Conservation (phyloP, 1,140 invertebrate species). For the Brachionus rotundiformis region DNA sequence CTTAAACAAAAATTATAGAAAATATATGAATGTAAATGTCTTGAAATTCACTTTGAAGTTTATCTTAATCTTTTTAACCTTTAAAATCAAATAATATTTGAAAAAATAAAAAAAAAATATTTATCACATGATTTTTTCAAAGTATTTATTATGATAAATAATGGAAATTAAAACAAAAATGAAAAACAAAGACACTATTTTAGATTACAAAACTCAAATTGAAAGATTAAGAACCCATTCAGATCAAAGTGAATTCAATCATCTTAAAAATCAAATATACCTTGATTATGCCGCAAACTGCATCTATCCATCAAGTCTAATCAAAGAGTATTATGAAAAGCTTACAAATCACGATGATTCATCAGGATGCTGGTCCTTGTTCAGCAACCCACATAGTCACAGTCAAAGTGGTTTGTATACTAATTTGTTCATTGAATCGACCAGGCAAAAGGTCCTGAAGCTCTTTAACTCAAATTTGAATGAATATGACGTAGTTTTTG, state of each 20-base stretch:
- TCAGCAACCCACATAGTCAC: slow-evolving; percentile 82
- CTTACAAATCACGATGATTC: slow-evolving; percentile 64
- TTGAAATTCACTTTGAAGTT: too few relatives aligned
- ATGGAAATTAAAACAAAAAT: background rate
- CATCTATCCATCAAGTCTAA: slow-evolving; percentile 76
- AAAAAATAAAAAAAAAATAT: too few relatives aligned
- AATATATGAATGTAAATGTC: too few relatives aligned
- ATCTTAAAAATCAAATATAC: slow-evolving; percentile 69
- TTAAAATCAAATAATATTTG: too few relatives aligned
- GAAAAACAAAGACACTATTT: background rate
- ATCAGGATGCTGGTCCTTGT: slow-evolving; percentile 64
- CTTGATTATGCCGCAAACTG: slow-evolving; percentile 86
- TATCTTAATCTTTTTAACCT: too few relatives aligned
- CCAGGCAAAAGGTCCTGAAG: slow-evolving; percentile 75
- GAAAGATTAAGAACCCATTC: slow-evolving; percentile 51
- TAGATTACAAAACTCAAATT: background rate
- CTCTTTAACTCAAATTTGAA: slow-evolving; percentile 79
- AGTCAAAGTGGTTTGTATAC: slow-evolving; percentile 73
- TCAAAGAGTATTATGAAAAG: slow-evolving; percentile 72
- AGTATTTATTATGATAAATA: slow-evolving; percentile 46
- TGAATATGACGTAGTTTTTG: slow-evolving; percentile 85
- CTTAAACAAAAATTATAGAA: too few relatives aligned
- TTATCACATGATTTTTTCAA: slow-evolving; percentile 43
- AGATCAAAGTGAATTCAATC: slow-evolving; percentile 31
- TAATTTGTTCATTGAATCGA: slow-evolving; percentile 77